Conservation (phyloP, 1,140 invertebrate genomes). For the Spodoptera litura region DNA sequence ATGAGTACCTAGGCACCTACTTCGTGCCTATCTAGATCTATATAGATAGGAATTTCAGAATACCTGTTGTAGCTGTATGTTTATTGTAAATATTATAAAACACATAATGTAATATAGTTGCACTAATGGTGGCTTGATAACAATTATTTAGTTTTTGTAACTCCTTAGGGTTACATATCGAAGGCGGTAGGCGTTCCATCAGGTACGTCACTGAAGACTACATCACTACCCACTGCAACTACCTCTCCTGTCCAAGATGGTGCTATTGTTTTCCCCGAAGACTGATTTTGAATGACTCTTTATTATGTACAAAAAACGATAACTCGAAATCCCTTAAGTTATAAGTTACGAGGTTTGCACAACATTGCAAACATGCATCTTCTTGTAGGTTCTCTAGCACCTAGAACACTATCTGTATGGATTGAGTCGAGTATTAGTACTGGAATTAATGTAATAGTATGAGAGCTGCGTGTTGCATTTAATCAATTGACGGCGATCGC, state of each 20-base stretch:
- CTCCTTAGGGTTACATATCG: constrained; percentile 54
- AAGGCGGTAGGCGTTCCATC: not conserved
- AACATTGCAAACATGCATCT: not conserved
- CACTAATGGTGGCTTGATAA: constrained; percentile 33
- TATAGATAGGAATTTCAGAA: too few species aligned
- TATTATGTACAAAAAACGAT: not conserved
- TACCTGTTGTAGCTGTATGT: not conserved
- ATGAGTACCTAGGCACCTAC: too few species aligned
- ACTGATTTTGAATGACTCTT: constrained; percentile 48
- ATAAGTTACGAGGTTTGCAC: constrained; percentile 1
- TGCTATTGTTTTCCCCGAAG: constrained; percentile 57
- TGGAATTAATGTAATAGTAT: too few species aligned
- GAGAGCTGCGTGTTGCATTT: too few species aligned
- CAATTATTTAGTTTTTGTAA: constrained; percentile 45
- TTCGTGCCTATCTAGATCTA: too few species aligned
- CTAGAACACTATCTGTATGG: too few species aligned
- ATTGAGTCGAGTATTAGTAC: too few species aligned
- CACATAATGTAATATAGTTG: not conserved
- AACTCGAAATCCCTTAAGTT: not conserved
- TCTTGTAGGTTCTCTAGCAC: too few species aligned
- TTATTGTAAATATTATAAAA: constrained; percentile 10
- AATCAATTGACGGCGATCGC: too few species aligned
- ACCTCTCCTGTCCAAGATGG: constrained; percentile 30
- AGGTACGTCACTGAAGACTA: constrained; percentile 1
- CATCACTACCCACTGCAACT: constrained; percentile 10